Conservation (phyloP, 2,888 invertebrate species). For the Rhopalosiphum nymphaeae region DNA sequence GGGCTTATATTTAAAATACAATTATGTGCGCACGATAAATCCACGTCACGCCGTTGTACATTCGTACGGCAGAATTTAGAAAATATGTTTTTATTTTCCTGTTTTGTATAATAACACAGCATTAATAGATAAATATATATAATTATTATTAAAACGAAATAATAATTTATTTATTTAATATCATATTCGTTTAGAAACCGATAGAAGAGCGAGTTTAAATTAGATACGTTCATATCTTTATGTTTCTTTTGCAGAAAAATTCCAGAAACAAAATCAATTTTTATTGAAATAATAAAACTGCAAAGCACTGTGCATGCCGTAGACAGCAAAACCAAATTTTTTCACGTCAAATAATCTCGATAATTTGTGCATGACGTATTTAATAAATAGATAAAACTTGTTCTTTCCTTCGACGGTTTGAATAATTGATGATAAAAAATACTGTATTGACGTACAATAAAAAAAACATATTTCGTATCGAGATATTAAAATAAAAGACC, state of each 20-base stretch:
- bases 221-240: not conserved
- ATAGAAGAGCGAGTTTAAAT: not conserved
- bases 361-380: not conserved
- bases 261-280: not conserved
- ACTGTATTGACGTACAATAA: no score
- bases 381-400: not conserved
- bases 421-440: no score
- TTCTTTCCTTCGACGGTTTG: no score
- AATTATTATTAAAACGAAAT: not conserved
- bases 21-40: not conserved
- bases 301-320: not conserved
- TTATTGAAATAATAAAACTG: not conserved
- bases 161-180: slow-evolving; percentile 3
- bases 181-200: not conserved
- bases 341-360: not conserved
- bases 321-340: not conserved
- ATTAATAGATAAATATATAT: not conserved
- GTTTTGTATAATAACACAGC: not conserved
- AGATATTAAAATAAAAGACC: not conserved
- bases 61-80: not conserved
- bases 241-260: not conserved
- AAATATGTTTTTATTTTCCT: not conserved
- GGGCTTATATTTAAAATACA: not conserved
- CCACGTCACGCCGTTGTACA: not conserved
- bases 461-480: not conserved